phyloP scores from a whole-genome alignment of 2,113 vertebrate species.

The Ptychochromis oligacanthus region DNA sequence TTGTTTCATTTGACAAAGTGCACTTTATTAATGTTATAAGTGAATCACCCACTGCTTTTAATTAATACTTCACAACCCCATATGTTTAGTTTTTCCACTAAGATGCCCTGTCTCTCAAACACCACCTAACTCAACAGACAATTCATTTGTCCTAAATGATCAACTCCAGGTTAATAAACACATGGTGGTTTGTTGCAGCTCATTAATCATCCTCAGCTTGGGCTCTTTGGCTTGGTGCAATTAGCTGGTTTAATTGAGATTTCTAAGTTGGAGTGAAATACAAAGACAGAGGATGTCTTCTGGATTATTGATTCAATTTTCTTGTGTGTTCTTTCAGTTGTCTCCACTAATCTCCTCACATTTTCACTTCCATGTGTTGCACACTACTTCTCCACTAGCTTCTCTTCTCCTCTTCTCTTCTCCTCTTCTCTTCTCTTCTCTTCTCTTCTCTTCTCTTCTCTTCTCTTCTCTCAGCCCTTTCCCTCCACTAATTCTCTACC shows the following conservation, averaged over 20 bases:
- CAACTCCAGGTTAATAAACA: slow-evolving; percentile 46
- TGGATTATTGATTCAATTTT: slow-evolving; percentile 34
- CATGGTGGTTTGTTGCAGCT: slow-evolving; percentile 32
- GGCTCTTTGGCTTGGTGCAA: slow-evolving; percentile 16
- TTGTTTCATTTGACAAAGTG: neutral
- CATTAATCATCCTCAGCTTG: slow-evolving; percentile 43
- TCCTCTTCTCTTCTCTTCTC: neutral
- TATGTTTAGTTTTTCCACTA: neutral
- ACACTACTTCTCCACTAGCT: neutral
- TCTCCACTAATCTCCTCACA: neutral
- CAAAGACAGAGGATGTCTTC: slow-evolving; percentile 14
- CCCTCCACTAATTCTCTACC: neutral
- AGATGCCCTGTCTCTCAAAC: slow-evolving; percentile 10
- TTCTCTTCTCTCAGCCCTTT: neutral
- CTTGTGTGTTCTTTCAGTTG: neutral
- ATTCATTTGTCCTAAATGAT: slow-evolving; percentile 35
- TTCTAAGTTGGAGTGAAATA: slow-evolving; percentile 19
- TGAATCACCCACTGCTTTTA: neutral
- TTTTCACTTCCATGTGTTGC: neutral
- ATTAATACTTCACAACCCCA: neutral
- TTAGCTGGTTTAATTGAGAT: slow-evolving; percentile 39
- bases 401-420: neutral
- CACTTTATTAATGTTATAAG: neutral
- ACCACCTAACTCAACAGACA: slow-evolving; percentile 19
- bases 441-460: neutral